These are phyloP conservation scores for Melanerpes formicivorus DNA, from an alignment of 2,113 vertebrate species.

Conservation along the genomic window DNA sequence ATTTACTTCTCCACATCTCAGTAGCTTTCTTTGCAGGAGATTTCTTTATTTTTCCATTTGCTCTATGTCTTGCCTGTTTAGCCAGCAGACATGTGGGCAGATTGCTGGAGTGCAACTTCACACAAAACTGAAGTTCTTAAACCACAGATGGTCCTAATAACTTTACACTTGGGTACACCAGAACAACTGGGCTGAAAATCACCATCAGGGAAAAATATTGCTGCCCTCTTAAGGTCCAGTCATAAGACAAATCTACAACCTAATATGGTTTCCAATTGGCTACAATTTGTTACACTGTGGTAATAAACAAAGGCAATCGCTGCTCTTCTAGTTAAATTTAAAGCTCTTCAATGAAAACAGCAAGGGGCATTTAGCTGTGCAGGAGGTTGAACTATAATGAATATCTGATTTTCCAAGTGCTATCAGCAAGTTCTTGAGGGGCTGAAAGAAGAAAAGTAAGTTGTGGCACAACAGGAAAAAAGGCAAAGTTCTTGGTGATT, in stretches of 20 bases:
- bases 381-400: conserved; percentile 19
- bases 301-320: conserved; percentile 50
- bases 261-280: conserved; percentile 48
- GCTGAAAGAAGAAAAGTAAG: conserved; percentile 17
- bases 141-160: conserved; percentile 8
- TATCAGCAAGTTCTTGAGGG: conserved; percentile 37
- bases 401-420: conserved; percentile 57
- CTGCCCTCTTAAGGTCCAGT: conserved; percentile 17
- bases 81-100: neutral
- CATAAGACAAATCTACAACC: conserved; percentile 58
- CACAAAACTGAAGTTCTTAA: neutral
- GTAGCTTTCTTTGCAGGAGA: conserved; percentile 45
- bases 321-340: conserved; percentile 33
- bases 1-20: conserved; percentile 49
- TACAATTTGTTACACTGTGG: conserved; percentile 33
- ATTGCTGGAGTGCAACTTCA: neutral
- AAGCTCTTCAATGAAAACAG: conserved; percentile 50
- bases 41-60: conserved; percentile 45
- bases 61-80: neutral
- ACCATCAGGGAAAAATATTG: neutral
- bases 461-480: conserved; percentile 22
- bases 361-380: conserved; percentile 43
- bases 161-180: conserved; percentile 31
- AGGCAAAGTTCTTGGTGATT: conserved; percentile 1
- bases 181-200: conserved; percentile 42